Conservation (phyloP, 1,140 invertebrate species). For the Euglossa dilemma region DNA sequence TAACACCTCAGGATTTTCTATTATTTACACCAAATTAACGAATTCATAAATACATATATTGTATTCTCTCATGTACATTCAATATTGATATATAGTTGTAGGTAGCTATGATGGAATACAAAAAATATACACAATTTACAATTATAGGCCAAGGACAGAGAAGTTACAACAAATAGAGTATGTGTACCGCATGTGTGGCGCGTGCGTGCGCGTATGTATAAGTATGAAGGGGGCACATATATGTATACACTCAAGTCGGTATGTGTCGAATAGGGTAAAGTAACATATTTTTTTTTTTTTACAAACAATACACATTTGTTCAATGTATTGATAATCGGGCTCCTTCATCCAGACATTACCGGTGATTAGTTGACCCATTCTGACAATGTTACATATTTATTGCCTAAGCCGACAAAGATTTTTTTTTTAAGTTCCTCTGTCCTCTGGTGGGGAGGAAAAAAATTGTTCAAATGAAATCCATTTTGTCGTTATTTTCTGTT, state of each 20-base stretch:
- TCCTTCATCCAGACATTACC: constrained; percentile 16
- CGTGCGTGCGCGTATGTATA: not conserved
- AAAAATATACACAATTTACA: constrained; percentile 75
- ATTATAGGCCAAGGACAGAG: constrained; percentile 61
- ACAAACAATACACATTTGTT: constrained; percentile 45
- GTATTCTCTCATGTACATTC: constrained; percentile 51
- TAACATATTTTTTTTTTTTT: constrained; percentile 35
- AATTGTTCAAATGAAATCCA: constrained; percentile 4
- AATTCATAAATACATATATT: constrained; percentile 68
- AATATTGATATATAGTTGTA: constrained; percentile 45
- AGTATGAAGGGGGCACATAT: not conserved
- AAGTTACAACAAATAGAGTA: constrained; percentile 45
- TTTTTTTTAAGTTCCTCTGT: constrained; percentile 9
- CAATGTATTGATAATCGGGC: constrained; percentile 10
- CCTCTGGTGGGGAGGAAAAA: not conserved
- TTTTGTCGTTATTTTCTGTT: not conserved
- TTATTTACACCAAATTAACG: constrained; percentile 70
- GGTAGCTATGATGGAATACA: constrained; percentile 60
- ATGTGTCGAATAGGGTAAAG: constrained; percentile 1
- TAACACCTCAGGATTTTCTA: constrained; percentile 49
- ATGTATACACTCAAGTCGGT: not conserved
- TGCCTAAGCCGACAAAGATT: constrained; percentile 7
- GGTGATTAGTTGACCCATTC: constrained; percentile 62
- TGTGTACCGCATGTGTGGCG: not conserved
- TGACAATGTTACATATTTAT: constrained; percentile 46